phyloP scores from a whole-genome alignment of 2,888 invertebrate species.

The Galerucella nymphaeae region DNA sequence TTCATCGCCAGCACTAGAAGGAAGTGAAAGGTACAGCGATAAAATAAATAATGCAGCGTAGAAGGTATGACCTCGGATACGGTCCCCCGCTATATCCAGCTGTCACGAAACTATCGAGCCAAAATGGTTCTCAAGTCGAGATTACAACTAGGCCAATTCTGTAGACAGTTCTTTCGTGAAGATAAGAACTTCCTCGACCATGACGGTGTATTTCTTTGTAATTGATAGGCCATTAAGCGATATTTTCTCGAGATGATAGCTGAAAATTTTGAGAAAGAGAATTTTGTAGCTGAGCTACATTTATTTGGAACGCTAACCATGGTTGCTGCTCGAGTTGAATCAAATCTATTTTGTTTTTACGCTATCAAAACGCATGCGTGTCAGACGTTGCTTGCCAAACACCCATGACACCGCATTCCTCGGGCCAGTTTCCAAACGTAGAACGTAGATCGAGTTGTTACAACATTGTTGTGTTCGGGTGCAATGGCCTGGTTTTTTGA shows the following conservation, averaged over 20 bases:
- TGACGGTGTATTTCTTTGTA: neutral
- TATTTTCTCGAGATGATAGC: neutral
- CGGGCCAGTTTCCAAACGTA: conserved; percentile 5
- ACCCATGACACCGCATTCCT: conserved; percentile 5
- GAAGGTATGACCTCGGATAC: neutral
- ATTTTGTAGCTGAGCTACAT: conserved; percentile 4
- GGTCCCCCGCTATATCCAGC: conserved; percentile 2
- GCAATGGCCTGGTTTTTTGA: conserved; percentile 25
- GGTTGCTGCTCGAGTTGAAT: neutral
- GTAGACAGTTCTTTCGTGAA: neutral
- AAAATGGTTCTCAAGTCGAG: conserved; percentile 2
- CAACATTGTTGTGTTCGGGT: conserved; percentile 36
- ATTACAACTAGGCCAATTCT: neutral
- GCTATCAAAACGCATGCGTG: conserved; percentile 23
- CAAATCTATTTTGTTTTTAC: neutral
- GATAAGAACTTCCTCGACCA: neutral
- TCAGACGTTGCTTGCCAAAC: conserved; percentile 7
- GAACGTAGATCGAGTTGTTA: conserved; percentile 18
- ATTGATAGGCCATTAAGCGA: neutral
- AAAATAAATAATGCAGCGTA: conserved; percentile 2
- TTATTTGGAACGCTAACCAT: neutral
- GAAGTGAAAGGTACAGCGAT: neutral
- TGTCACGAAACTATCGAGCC: neutral
- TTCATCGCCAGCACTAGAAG: neutral
- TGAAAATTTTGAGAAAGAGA: neutral